A percentile compares a stretch with the other conserved stretches of the same genome.
Conservation (phyloP, 2,888 invertebrate genomes). For the Marronus borbonicus region DNA sequence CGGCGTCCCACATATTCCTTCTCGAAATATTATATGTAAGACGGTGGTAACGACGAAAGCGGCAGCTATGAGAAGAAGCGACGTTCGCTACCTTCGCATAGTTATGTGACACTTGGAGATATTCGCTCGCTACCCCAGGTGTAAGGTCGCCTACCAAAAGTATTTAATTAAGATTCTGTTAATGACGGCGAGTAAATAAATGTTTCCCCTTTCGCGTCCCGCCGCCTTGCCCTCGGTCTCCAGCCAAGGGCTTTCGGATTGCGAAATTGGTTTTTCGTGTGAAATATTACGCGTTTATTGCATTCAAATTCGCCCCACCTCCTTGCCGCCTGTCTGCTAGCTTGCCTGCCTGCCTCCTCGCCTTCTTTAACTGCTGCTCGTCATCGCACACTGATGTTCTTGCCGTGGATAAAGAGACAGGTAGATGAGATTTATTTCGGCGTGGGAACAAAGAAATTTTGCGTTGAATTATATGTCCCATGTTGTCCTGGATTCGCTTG, state of each 20-base stretch:
- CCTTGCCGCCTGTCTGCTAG: too few relatives aligned
- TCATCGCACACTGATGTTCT: too few relatives aligned
- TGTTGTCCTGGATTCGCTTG: too few relatives aligned
- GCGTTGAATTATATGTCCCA: too few relatives aligned
- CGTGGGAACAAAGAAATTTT: too few relatives aligned
- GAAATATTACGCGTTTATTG: constrained; percentile 32
- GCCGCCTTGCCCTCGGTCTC: not conserved
- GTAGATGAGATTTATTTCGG: too few relatives aligned
- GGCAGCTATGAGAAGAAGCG: not conserved
- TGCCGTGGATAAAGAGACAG: too few relatives aligned
- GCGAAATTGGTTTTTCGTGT: constrained; percentile 25
- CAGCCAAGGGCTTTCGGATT: not conserved
- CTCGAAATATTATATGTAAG: not conserved
- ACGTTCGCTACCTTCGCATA: constrained; percentile 63
- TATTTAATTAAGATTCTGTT: constrained; percentile 65
- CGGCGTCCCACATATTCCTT: not conserved
- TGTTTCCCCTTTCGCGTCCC: constrained; percentile 11
- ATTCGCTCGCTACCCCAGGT: constrained; percentile 63
- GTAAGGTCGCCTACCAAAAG: constrained; percentile 61
- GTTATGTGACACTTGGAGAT: constrained; percentile 71
- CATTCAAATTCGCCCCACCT: constrained; percentile 24
- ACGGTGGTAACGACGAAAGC: not conserved
- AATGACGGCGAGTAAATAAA: constrained; percentile 40
- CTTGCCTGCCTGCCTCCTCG: too few relatives aligned
- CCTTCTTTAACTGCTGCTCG: too few relatives aligned